Percentiles rank a stretch among this genome's conserved stretches.
phyloP scores from a whole-genome alignment of 2,113 vertebrate species.

The Pseudorhombus dupliciocellatus region DNA sequence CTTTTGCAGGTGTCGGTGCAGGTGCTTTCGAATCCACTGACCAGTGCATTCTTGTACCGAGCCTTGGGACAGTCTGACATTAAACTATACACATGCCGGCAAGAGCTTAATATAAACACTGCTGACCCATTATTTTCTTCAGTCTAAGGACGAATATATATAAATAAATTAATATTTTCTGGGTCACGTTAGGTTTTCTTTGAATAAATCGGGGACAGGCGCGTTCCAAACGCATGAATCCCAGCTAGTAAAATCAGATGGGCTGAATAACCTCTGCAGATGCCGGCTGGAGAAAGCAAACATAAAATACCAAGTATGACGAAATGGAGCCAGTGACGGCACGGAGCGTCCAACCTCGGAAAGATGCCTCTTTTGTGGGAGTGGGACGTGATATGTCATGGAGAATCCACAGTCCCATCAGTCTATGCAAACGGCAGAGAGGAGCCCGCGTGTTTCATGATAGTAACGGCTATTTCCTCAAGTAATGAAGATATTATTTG shows the following conservation, averaged over 20 bases:
- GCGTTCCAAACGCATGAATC: constrained; percentile 10
- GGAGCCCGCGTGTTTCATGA: not conserved
- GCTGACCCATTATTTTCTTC: constrained; percentile 55
- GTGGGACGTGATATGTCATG: not conserved
- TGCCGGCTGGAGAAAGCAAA: constrained; percentile 30
- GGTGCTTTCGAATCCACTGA: constrained; percentile 52
- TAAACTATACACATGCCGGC: not conserved
- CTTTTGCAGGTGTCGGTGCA: constrained; percentile 63
- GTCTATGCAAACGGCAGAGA: not conserved
- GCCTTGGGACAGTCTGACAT: constrained; percentile 28
- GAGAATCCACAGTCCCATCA: not conserved
- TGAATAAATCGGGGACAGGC: constrained; percentile 24
- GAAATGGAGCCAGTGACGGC: constrained; percentile 33
- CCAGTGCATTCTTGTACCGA: constrained; percentile 24
- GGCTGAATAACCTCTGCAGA: constrained; percentile 14
- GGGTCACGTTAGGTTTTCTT: not conserved
- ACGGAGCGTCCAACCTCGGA: constrained; percentile 16
- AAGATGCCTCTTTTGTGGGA: constrained; percentile 19
- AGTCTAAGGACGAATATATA: constrained; percentile 6
- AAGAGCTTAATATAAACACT: constrained; percentile 37
- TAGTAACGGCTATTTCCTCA: not conserved
- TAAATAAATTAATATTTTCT: constrained; percentile 22
- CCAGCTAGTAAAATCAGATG: constrained; percentile 20
- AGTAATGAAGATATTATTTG: not conserved
- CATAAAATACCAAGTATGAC: constrained; percentile 42